phyloP scores from a whole-genome alignment of 2,888 invertebrate genomes.

The Hydriomena furcata region DNA sequence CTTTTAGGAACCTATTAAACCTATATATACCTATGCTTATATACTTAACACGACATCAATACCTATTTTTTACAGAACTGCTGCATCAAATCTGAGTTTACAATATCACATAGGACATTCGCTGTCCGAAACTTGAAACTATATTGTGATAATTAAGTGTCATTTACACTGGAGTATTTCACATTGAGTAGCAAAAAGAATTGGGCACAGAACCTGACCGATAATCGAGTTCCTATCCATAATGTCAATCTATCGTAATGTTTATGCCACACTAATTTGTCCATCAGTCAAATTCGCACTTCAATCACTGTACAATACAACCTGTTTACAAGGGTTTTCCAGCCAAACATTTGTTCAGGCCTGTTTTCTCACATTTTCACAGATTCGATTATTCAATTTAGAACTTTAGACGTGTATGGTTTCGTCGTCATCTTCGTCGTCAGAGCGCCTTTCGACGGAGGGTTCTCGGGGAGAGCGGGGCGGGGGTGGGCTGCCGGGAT shows the following conservation, averaged over 20 bases:
- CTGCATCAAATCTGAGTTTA: constrained; percentile 70
- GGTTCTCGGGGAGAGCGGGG: constrained; percentile 70
- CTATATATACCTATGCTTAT: constrained; percentile 52
- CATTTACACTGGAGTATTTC: constrained; percentile 32
- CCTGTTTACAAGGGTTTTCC: neutral
- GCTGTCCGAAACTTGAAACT: constrained; percentile 48
- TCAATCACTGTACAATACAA: neutral
- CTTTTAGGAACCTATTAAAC: constrained; percentile 50
- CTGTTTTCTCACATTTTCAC: constrained; percentile 23
- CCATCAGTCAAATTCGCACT: constrained; percentile 2
- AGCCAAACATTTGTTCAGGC: neutral
- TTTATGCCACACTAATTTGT: constrained; percentile 8
- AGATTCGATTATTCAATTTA: constrained; percentile 23
- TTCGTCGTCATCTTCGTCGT: constrained; percentile 85
- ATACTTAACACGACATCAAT: constrained; percentile 73
- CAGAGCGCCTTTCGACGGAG: constrained; percentile 69
- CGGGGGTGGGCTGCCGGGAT: constrained; percentile 85
- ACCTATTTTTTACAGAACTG: constrained; percentile 65
- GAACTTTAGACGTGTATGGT: constrained; percentile 83
- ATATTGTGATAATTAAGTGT: constrained; percentile 23
- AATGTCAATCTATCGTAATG: neutral
- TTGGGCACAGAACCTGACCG: constrained; percentile 4
- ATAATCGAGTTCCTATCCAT: neutral
- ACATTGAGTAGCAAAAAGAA: constrained; percentile 13
- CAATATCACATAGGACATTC: constrained; percentile 76